phyloP scores from a whole-genome alignment of 2,888 invertebrate genomes.

The Rotaria socialis region DNA sequence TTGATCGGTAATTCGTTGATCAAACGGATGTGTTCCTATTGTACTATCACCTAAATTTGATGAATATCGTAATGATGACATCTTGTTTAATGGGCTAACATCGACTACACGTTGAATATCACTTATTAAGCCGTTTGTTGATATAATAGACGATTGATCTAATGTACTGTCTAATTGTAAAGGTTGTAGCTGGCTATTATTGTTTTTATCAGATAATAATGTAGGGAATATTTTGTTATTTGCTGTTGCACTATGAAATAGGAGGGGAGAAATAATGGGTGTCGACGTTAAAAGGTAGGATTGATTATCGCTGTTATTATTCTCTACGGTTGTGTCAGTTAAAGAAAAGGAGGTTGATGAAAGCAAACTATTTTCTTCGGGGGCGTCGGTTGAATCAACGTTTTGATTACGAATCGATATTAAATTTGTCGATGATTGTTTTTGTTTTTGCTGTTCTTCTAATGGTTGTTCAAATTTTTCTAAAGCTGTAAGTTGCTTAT shows the following conservation, averaged over 20 bases:
- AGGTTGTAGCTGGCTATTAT: not conserved
- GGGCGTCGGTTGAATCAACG: not conserved
- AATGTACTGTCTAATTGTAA: not conserved
- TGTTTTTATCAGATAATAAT: not conserved
- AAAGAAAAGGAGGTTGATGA: not conserved
- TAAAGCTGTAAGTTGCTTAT: not conserved
- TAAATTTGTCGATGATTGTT: not conserved
- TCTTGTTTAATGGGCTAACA: not conserved
- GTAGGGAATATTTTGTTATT: not conserved
- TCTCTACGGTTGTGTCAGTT: not conserved
- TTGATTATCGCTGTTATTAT: not conserved
- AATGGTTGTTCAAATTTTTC: not conserved
- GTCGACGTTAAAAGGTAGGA: not conserved
- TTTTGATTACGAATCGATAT: not conserved
- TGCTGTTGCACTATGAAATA: not conserved
- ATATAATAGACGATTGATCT: not conserved
- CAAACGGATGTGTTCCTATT: not conserved
- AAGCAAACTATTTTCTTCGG: not conserved
- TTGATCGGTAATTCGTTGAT: conserved; percentile 2
- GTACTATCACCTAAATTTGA: not conserved
- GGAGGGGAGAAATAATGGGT: not conserved
- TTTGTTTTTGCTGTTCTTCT: not conserved
- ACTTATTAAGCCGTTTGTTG: not conserved
- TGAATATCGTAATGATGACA: not conserved
- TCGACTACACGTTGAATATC: not conserved